Base-by-base conservation (phyloP, 2,113 vertebrate genomes). In the Suricata suricatta region DNA sequence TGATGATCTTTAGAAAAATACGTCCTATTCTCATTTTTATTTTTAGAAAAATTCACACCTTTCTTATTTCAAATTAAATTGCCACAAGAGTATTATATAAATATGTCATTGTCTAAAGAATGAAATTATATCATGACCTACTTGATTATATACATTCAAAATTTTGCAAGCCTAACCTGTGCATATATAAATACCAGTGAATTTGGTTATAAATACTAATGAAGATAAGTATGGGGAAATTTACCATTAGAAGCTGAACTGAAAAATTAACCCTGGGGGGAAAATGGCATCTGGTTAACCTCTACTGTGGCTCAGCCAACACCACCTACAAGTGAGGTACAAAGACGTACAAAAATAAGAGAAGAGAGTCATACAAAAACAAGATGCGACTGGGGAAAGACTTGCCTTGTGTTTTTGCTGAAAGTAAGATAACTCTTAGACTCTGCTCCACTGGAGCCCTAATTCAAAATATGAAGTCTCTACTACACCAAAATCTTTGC, bases 111-210 rank as follows among this genome's bases (percentile, higher is more conserved):
- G n/a, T 88, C 35, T 94, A 71, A 57, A 60, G 35, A 72, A 79
- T 60, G 23, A 93, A 97, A 96, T 92, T 77, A 90, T 95, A 57
- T 69, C 63, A 35, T 89, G 92, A 96, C 92, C 97, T 97, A 47
- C 66, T 91, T 97, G 96, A 97, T 97, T 97, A 68, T 35, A 94
- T 79, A 88, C 31, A 82, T 95, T 97, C 88, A 91, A 57, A 76
- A 52, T 57, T 97, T 71, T 66, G 31, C n/a, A 82, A 50, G 64
- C 91, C 25, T 93, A 97, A 69, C 19, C 35, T 52, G 63, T 74
- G 15, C 50, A 50, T 72, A 74, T 93, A 91, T 90, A 88, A 90
- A 93, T 76, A 57, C 38, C 23, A 90, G 7, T 83, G 19, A 21
- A 47, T 71, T 89, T 90, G 74, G 27, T 92, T 50, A 81, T 47